A percentile compares a stretch with the other conserved stretches of the same genome.
Evolutionary conservation across 92 coral and sea anemone genomes (phyloP).

Genomic region (Chrysogorgia sp.): DNA sequence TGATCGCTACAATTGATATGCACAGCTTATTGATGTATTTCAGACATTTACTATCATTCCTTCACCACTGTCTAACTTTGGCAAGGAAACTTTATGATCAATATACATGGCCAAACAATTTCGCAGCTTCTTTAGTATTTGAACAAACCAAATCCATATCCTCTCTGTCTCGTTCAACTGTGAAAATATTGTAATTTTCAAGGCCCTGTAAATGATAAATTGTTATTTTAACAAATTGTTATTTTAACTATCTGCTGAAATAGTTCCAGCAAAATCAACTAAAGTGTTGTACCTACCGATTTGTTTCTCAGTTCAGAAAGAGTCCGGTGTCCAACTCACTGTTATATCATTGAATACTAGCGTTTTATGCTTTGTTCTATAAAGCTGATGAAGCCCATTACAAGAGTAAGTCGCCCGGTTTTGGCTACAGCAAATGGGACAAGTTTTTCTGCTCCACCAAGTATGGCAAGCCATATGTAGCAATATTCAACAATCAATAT

Average conservation of each 20-base stretch:
- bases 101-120: conserved; percentile 37
- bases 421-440: conserved; percentile 22
- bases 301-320: conserved; percentile 18
- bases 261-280: not conserved
- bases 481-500: no score
- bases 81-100: conserved; percentile 30
- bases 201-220: conserved; percentile 11
- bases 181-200: conserved; percentile 10
- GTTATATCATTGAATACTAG: not conserved
- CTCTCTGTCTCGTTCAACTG: not conserved
- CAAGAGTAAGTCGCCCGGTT: not conserved
- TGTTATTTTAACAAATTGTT: conserved; percentile 12
- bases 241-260: conserved; percentile 1
- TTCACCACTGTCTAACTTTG: conserved; percentile 27
- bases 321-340: conserved; percentile 10
- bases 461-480: no score
- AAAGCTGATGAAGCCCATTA: conserved; percentile 18
- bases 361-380: not conserved
- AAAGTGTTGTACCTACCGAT: conserved; percentile 6
- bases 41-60: conserved; percentile 12
- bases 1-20: conserved; percentile 20
- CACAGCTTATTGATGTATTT: conserved; percentile 14
- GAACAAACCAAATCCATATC: conserved; percentile 27
- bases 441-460: conserved; percentile 35
- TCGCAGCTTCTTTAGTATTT: conserved; percentile 29